Evolutionary conservation across 2,113 vertebrate genomes (phyloP), one percentile per base, ranked within the genome.

Genomic region (Bos javanicus): DNA sequence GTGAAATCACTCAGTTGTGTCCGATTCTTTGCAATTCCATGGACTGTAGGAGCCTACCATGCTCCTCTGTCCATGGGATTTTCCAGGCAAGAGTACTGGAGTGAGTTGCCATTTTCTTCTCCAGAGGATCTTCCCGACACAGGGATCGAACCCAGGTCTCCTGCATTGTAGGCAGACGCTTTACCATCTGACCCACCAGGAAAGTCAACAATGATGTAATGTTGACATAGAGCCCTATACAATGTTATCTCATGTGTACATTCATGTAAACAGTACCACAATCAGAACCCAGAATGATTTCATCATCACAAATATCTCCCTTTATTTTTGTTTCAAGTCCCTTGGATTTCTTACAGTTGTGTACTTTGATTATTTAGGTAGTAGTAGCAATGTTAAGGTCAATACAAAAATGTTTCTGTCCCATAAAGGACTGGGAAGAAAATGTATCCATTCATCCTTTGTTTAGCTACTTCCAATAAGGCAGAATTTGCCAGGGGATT

Each of bases 401-500:
- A 96, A 9, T 76, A 81, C 7, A 80, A 71, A 80, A 81, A 80
- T 87, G 9, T 88, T 87, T 94, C 39, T 96, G 23, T 87, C 64
- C 7, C 52, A 64, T 94, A 80, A 94, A 93, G 21, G 23, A 89
- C 26, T 86, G 8, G 54, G 59, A 83, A 39, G 48, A 90, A 19
- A 94, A 93, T 80, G 26, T 71, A 71, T 39, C 74, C 26, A 84
- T 62, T 36, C 3, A 83, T 67, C 3, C 17, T 8, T 64, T 92
- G n/a, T 87, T 96, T 83, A 90, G 59, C 30, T 91, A 87, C 84
- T 91, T 94, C 33, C 46, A 83, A 30, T 56, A 92, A 93, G 39
- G n/a, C 21, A 82, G 15, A 8, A 64, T 90, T 95, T 96, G 26
- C 46, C 54, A 89, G 46, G 19, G 56, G 17, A 78, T 36, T 97